These are phyloP conservation scores for Ditylenchus weischeri DNA, from an alignment of 2,888 invertebrate species.

Conservation along the genomic window DNA sequence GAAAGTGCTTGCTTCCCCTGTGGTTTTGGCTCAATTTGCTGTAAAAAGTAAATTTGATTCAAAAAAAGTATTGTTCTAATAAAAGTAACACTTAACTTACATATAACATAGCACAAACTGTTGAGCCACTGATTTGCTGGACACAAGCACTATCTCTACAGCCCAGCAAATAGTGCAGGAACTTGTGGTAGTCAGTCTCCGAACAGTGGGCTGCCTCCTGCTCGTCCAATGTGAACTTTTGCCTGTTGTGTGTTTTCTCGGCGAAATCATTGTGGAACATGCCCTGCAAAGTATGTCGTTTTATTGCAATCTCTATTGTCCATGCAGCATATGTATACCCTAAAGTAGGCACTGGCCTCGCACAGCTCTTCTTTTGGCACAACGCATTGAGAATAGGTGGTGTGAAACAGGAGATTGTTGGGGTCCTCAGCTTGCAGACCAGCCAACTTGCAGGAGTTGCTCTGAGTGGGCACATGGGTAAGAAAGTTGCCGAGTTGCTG, in stretches of 20 bases:
- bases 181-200: slow-evolving; percentile 39
- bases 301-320: not conserved
- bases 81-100: slow-evolving; percentile 23
- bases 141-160: slow-evolving; percentile 36
- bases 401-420: slow-evolving; percentile 1
- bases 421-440: not conserved
- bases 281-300: slow-evolving; percentile 31
- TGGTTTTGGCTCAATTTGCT: no score
- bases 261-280: slow-evolving; percentile 46
- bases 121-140: slow-evolving; percentile 30
- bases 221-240: slow-evolving; percentile 39
- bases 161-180: slow-evolving; percentile 34
- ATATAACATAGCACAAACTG: slow-evolving; percentile 40
- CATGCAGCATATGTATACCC: slow-evolving; percentile 23
- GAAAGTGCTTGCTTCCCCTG: no score
- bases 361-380: slow-evolving; percentile 39
- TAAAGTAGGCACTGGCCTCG: slow-evolving; percentile 42
- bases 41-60: no score
- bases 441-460: not conserved
- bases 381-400: slow-evolving; percentile 24
- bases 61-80: no score
- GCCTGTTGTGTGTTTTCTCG: slow-evolving; percentile 38
- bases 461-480: not conserved
- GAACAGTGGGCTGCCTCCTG: slow-evolving; percentile 33
- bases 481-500: not conserved